Evolutionary conservation across 2,797 vertebrate genomes (phyloP), one percentile per base, ranked within the genome.

Genomic region (Kryptopterus vitreolus): DNA sequence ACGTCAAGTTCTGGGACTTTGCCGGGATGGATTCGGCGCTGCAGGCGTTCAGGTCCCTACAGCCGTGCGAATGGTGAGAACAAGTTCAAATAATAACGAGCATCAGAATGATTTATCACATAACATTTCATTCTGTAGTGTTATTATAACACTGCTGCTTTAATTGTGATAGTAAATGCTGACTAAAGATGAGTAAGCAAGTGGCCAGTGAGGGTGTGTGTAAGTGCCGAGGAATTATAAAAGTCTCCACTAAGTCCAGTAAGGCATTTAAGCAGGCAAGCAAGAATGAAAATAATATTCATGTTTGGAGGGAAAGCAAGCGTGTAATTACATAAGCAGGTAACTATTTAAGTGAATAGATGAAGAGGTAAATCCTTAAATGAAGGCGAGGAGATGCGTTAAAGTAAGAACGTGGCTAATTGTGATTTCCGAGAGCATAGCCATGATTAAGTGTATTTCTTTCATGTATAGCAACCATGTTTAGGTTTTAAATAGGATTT

Each of bases 1-100:
- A 98, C 16, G 95, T 99, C 66, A 94, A 94, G 50, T 98, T 99
- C 90, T 99, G 98, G 98, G 98, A 99, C 90, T 99, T 99, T 90
- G 98, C 98, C 24, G 98, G 98, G 84, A 99, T 99, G 98, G 98
- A 99, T 81, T 93, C 94, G 50, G 92, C 96, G 68, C 93, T 99
- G 80, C 95, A 97, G 80, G 96, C 97, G 63, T 99, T 99, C 92
- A 90, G 98, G 29, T 94, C 96, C 8, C 91, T 99, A 59, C 97
- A 98, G 87, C 98, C 98, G 18, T 98, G 96, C 86, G 97, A 99
- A 82, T 98, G 98, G 98, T 98, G 92, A 91, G 92, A 88, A 48
- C 0, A 6, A 29, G n/a, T 68, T 61, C 10, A 1, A 16, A 57
- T n/a, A 35, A 35, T 3, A 11, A 58, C 43, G 0, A 73, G 15